Base-by-base conservation (phyloP, 1,140 invertebrate genomes). In the Calephelis virginiensis region DNA sequence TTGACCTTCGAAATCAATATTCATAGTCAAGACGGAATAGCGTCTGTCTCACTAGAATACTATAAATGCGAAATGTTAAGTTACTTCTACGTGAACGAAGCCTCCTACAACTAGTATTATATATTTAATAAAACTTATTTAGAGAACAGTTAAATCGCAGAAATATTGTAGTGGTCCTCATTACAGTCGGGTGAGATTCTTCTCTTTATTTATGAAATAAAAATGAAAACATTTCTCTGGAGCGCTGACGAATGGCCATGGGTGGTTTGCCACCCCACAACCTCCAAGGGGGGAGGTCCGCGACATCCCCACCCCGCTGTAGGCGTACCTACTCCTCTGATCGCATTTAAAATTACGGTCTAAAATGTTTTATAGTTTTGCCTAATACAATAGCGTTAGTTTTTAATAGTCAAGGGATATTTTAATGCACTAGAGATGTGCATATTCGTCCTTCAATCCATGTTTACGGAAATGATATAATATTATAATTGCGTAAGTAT, bases 191-290 rank as follows among this genome's bases (percentile, higher is more conserved):
- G 69, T 74, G 76, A 83, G 81, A 85, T 85, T 81, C 80, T 74
- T 78, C 83, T 81, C 80, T 83, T 85, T 87, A 89, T 87, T 89
- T 89, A 89, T 89, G 82, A 87, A 89, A 89, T 89, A 89, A 89
- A 87, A 89, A 87, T 89, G 86, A 89, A 89, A 89, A 87, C 83
- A 86, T 87, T 84, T 85, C 81, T 83, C 76, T 73, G 78, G 80
- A 82, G 78, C 80, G 75, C 83, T 86, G 86, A 87, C 85, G 83
- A 86, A 89, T 87, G 82, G 79, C 77, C 72, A 67, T 73, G 49
- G 56, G 45, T 63, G 68, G 66, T 68, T 63, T 70, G 62, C 10
- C 28, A 45, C 48, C 48, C 69, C 14, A 56, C 56, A 63, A 64
- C 53, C 67, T 69, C 64, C 61, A 67, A 28, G 61, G 66, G 75